Base-by-base conservation (phyloP, 2,888 invertebrate genomes). In the Polia nebulosa region DNA sequence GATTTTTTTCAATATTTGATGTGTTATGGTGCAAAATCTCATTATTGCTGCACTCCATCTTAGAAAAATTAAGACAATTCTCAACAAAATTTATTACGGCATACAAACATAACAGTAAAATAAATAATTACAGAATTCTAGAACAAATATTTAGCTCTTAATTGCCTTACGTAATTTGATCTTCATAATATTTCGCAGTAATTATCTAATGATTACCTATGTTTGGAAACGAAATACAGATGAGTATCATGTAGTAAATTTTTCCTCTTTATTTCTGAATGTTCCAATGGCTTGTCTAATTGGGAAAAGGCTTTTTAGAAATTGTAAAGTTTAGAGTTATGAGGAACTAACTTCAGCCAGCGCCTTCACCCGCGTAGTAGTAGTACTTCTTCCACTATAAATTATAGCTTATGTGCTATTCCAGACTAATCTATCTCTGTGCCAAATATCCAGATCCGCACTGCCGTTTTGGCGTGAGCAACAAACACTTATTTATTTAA, bases 151-250 rank as follows among this genome's bases (percentile, higher is more conserved):
- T 71, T 53, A 32, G 41, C 34, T 62, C 29, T 27, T 65, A 65
- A 65, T 70, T 58, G 13, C 5, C 29, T 78, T 78, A 73, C 29
- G 60, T 73, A 73, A 78, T 59, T 44, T 41, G 45, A 64, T 73
- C 34, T 60, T 53, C 41, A 36, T 60, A 47, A 36, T 49, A 69
- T 66, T 66, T 65, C 11, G 27, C 22, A 20, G 44, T 51, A 53
- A 41, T 67, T 76, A 61, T 44, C 47, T 55, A 55, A 72, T 57
- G 13, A 52, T 62, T 27, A 39, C 44, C 17, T 27, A 20, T 7
- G 29, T 72, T 63, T 41, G 11, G 17, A 34, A 41, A 52, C 17
- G 29, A 47, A 47, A 53, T 27, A 7, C 41, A 47, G 17, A 51
- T 36, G 7, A 34, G 8, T 9, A 47, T 41, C 13, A 13, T 51